Conservation (phyloP, 2,888 invertebrate species). For the Acrobasis consociella region DNA sequence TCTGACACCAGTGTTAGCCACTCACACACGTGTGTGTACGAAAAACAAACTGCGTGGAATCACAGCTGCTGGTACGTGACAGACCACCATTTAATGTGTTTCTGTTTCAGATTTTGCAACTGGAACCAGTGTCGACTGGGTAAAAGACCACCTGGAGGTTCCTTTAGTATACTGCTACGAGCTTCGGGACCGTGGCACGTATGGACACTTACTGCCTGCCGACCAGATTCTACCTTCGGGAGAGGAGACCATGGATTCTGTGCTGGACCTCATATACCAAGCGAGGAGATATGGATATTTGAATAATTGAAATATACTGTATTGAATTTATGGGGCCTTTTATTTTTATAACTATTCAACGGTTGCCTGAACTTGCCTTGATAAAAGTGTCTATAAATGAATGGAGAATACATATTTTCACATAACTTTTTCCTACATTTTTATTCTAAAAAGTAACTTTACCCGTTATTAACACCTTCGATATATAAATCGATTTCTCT, state of each 20-base stretch:
- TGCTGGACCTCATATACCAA: slow-evolving; percentile 64
- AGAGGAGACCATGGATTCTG: slow-evolving; percentile 77
- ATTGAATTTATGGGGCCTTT: neutral
- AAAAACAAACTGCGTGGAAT: no score
- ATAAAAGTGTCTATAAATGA: no score
- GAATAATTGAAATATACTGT: slow-evolving; percentile 27
- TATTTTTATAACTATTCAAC: no score
- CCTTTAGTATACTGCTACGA: slow-evolving; percentile 65
- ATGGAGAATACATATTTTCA: no score
- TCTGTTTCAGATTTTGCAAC: slow-evolving; percentile 44
- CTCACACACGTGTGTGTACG: no score
- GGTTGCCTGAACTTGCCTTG: no score
- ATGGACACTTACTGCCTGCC: slow-evolving; percentile 84
- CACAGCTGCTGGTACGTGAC: no score
- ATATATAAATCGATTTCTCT: no score
- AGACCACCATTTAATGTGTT: neutral
- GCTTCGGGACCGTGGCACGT: slow-evolving; percentile 81
- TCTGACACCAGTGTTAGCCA: no score
- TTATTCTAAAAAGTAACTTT: no score
- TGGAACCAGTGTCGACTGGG: slow-evolving; percentile 63
- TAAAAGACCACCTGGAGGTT: slow-evolving; percentile 52
- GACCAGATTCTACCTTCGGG: slow-evolving; percentile 81
- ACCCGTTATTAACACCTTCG: no score
- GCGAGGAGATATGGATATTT: slow-evolving; percentile 52
- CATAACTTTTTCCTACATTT: no score